Evolutionary conservation across 1,140 invertebrate species (phyloP).

Genomic region (Cotesia chilonis): DNA sequence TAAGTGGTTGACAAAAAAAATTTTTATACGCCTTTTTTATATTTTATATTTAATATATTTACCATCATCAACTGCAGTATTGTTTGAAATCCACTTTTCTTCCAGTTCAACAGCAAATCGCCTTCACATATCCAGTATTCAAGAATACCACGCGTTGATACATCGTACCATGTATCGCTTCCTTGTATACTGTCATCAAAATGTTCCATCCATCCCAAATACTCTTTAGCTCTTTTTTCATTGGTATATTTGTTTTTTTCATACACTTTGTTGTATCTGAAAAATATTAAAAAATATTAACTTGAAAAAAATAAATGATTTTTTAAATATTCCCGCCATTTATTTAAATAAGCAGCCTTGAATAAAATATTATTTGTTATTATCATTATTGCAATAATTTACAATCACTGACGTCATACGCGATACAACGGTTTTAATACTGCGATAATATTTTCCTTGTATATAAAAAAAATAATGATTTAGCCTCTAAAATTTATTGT

Average conservation of each 20-base stretch:
- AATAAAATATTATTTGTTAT: too few relatives aligned
- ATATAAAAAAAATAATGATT: not conserved
- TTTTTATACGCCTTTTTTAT: too few relatives aligned
- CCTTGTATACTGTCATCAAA: slow-evolving; percentile 66
- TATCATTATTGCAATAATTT: not conserved
- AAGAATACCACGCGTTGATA: slow-evolving; percentile 61
- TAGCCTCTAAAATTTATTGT: not conserved
- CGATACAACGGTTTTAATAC: not conserved
- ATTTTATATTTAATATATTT: slow-evolving; percentile 14
- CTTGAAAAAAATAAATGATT: too few relatives aligned
- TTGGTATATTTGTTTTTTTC: slow-evolving; percentile 37
- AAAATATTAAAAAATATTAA: not conserved
- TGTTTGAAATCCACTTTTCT: slow-evolving; percentile 67
- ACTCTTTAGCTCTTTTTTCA: slow-evolving; percentile 52
- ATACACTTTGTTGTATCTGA: slow-evolving; percentile 40
- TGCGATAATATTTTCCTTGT: too few relatives aligned
- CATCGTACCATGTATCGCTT: slow-evolving; percentile 68
- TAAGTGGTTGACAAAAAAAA: not conserved
- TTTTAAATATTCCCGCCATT: slow-evolving; percentile 2
- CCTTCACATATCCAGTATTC: slow-evolving; percentile 69
- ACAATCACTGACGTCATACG: not conserved
- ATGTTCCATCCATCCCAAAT: slow-evolving; percentile 65
- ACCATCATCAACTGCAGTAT: slow-evolving; percentile 70
- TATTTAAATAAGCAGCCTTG: not conserved
- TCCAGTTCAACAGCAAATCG: slow-evolving; percentile 70